Conservation (phyloP, 2,888 invertebrate species). For the Microdon myrmicae region DNA sequence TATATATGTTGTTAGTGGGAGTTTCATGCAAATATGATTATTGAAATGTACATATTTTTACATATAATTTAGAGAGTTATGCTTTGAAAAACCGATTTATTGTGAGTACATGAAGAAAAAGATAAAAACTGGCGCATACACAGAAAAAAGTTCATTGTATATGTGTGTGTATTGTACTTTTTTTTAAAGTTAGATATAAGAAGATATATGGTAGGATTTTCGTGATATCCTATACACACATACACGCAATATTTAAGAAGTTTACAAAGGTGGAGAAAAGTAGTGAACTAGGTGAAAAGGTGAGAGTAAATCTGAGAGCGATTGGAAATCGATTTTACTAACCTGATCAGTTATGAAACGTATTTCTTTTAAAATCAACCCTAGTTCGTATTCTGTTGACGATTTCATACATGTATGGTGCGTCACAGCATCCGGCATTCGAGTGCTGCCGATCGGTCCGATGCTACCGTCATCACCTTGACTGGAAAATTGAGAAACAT, state of each 20-base stretch:
- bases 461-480: constrained; percentile 67
- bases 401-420: constrained; percentile 82
- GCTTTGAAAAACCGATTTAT: not conserved
- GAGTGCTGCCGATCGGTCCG: constrained; percentile 74
- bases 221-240: too few relatives aligned
- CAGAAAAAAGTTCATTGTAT: not conserved
- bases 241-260: constrained; percentile 4
- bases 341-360: constrained; percentile 91
- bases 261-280: too few relatives aligned
- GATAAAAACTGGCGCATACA: not conserved
- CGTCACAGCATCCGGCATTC: constrained; percentile 79
- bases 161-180: constrained; percentile 6
- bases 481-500: constrained; percentile 55
- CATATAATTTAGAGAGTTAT: not conserved
- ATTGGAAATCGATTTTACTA: constrained; percentile 58
- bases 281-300: not conserved
- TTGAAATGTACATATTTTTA: too few relatives aligned
- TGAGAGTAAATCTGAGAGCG: constrained; percentile 5
- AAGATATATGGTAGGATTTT: too few relatives aligned
- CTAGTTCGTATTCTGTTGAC: constrained; percentile 92
- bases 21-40: not conserved
- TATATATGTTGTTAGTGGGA: not conserved
- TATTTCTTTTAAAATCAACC: constrained; percentile 93
- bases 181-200: too few relatives aligned
- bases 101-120: not conserved